A percentile compares a stretch with the other conserved stretches of the same genome.
Evolutionary conservation across 2,888 invertebrate species (phyloP).

Genomic region (Trachelus stipa): DNA sequence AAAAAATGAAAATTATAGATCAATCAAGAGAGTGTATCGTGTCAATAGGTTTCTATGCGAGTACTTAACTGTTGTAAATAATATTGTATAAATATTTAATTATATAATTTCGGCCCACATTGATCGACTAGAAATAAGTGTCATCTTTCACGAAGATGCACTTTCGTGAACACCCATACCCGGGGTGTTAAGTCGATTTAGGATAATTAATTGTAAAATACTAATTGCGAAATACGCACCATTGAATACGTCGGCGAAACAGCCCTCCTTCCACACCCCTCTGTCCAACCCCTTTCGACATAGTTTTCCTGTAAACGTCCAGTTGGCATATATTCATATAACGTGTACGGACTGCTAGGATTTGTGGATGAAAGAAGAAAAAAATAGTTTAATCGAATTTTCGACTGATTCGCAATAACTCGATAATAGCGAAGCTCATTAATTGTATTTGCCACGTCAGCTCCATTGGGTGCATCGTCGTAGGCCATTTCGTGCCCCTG

Average conservation of each 20-base stretch:
- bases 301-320: background rate
- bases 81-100: conserved; percentile 45
- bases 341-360: background rate
- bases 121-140: background rate
- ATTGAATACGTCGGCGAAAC: background rate
- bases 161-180: background rate
- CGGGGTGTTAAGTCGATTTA: background rate
- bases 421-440: background rate
- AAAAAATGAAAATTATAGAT: conserved; percentile 26
- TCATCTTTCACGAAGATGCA: background rate
- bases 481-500: background rate
- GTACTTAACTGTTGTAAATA: conserved; percentile 50
- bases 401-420: background rate
- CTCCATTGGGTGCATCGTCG: background rate
- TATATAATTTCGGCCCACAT: background rate
- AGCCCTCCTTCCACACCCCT: background rate
- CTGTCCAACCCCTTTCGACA: background rate
- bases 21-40: conserved; percentile 31
- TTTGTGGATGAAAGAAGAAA: background rate
- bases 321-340: background rate
- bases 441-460: background rate
- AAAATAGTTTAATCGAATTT: background rate
- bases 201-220: background rate
- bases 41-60: conserved; percentile 45
- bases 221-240: background rate